Percentiles rank a stretch among this genome's conserved stretches.
These are phyloP conservation scores for Mormyrus iriodes DNA, from an alignment of 2,113 vertebrate genomes.

Conservation along the genomic window DNA sequence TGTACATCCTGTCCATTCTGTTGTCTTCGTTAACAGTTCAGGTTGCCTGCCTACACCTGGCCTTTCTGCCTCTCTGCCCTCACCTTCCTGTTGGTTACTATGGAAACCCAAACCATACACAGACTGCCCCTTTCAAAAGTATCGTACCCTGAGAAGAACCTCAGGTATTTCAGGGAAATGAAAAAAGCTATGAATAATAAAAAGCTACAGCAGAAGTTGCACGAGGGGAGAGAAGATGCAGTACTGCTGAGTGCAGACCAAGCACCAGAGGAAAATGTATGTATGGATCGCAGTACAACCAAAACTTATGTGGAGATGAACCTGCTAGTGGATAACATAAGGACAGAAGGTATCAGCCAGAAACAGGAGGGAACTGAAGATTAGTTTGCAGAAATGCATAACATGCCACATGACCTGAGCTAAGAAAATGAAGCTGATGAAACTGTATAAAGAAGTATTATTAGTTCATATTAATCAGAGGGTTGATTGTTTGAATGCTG, in stretches of 20 bases:
- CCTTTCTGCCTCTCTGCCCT: slow-evolving; percentile 86
- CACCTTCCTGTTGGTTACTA: slow-evolving; percentile 82
- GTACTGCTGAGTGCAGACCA: background rate
- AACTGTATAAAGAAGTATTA: background rate
- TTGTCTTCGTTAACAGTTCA: slow-evolving; percentile 63
- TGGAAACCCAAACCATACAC: slow-evolving; percentile 66
- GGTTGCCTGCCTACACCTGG: slow-evolving; percentile 86
- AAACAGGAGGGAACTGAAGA: background rate
- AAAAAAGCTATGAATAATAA: slow-evolving; percentile 49
- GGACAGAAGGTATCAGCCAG: background rate
- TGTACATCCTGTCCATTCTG: background rate
- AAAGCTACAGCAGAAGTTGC: background rate
- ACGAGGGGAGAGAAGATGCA: background rate
- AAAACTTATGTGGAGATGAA: background rate
- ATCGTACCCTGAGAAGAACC: slow-evolving; percentile 85
- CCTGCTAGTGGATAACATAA: background rate
- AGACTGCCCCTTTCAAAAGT: slow-evolving; percentile 83
- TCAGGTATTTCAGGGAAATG: slow-evolving; percentile 65
- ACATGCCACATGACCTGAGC: background rate
- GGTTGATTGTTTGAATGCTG: background rate
- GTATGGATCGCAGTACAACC: background rate
- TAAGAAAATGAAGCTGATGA: background rate
- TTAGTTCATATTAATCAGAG: background rate
- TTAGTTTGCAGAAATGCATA: background rate
- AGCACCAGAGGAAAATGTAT: background rate